phyloP scores from a whole-genome alignment of 1,140 invertebrate genomes.

The Ruditapes philippinarum region DNA sequence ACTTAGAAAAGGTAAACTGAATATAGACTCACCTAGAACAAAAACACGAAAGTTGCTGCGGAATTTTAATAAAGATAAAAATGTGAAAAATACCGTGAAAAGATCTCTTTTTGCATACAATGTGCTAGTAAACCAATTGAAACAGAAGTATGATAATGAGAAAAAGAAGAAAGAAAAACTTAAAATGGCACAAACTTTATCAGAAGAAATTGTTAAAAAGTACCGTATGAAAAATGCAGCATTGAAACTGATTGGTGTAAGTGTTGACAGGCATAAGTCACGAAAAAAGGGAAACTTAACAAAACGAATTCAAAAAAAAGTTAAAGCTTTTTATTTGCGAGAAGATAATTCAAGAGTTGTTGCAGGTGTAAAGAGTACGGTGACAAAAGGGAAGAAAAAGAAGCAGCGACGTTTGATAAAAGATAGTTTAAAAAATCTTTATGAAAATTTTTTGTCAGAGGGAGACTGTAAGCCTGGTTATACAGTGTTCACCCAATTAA shows the following conservation, averaged over 20 bases:
- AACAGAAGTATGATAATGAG: conserved; percentile 12
- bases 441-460: conserved; percentile 20
- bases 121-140: neutral
- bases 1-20: neutral
- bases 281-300: neutral
- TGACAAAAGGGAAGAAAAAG: conserved; percentile 6
- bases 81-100: neutral
- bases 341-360: conserved; percentile 8
- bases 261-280: neutral
- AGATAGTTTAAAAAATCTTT: conserved; percentile 9
- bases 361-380: neutral
- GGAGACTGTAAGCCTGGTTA: neutral
- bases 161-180: neutral
- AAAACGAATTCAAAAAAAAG: neutral
- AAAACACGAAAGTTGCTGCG: neutral
- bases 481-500: neutral
- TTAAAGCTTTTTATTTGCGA: neutral
- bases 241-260: neutral
- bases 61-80: neutral
- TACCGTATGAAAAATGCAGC: neutral
- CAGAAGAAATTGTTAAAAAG: neutral
- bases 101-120: neutral
- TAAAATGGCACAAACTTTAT: neutral
- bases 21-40: conserved; percentile 19
- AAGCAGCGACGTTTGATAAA: neutral